Percentiles rank a stretch among this genome's conserved stretches.
Evolutionary conservation across 2,888 invertebrate species (phyloP).

Genomic region (Acanthopleura granulata): DNA sequence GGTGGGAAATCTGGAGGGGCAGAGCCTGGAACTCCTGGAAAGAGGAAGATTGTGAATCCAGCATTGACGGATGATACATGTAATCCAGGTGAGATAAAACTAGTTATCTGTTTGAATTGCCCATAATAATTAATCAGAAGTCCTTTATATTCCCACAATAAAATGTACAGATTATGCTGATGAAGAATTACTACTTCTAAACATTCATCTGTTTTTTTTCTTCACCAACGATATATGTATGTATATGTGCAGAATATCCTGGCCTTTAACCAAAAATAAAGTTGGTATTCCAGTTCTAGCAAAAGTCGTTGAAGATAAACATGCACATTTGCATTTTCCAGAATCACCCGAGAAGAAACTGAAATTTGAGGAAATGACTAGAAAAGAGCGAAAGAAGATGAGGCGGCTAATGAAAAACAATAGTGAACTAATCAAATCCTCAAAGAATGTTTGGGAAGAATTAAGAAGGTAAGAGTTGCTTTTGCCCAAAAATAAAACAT

Average conservation of each 20-base stretch:
- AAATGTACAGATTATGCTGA: too few species aligned
- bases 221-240: too few species aligned
- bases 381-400: slow-evolving; percentile 57
- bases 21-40: background rate
- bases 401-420: slow-evolving; percentile 59
- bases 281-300: too few species aligned
- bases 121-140: too few species aligned
- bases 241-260: too few species aligned
- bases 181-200: too few species aligned
- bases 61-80: slow-evolving; percentile 36
- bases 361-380: slow-evolving; percentile 47
- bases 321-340: background rate
- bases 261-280: too few species aligned
- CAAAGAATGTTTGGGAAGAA: slow-evolving; percentile 64
- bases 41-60: background rate
- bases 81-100: background rate
- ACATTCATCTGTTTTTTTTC: too few species aligned
- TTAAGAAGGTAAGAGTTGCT: slow-evolving; percentile 49
- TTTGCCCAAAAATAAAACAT: background rate
- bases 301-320: too few species aligned
- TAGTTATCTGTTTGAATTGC: too few species aligned
- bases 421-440: slow-evolving; percentile 52
- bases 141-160: too few species aligned
- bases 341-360: slow-evolving; percentile 42
- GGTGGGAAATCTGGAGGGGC: background rate